A percentile compares a stretch with the other conserved stretches of the same genome.
phyloP scores from a whole-genome alignment of 2,797 vertebrate species.

The Corythornis leucogaster region DNA sequence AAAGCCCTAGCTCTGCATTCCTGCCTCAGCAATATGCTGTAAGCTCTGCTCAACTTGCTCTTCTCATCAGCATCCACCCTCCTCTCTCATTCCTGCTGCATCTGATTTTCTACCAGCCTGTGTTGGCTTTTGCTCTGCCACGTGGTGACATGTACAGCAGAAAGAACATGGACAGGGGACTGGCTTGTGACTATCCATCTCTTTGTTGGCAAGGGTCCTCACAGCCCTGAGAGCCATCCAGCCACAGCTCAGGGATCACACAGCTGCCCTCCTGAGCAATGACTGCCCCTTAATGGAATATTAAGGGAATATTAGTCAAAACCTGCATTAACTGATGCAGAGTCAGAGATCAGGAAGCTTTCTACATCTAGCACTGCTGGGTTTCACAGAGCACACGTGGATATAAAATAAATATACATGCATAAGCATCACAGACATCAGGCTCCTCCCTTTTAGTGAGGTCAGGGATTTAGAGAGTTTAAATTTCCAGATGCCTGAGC shows the following conservation, averaged over 20 bases:
- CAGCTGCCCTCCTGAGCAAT: neutral
- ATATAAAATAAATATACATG: neutral
- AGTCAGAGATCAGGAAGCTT: neutral
- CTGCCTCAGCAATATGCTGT: neutral
- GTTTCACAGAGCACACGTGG: neutral
- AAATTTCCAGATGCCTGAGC: neutral
- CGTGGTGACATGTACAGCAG: no score
- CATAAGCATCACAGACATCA: neutral
- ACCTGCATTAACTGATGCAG: neutral
- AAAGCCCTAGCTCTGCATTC: slow-evolving; percentile 12
- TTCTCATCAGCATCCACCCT: neutral
- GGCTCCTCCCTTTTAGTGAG: neutral
- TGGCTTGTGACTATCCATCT: neutral
- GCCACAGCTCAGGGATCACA: neutral
- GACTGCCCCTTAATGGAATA: neutral
- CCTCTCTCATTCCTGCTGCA: neutral
- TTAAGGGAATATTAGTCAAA: neutral
- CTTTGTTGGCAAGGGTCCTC: neutral
- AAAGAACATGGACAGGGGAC: neutral
- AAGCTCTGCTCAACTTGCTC: slow-evolving; percentile 13
- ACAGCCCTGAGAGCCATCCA: neutral
- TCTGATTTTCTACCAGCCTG: no score
- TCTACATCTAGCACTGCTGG: neutral
- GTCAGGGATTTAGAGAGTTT: neutral
- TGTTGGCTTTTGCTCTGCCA: no score